These are phyloP conservation scores for Drosophila tropicalis DNA, from an alignment of 1,140 invertebrate species.

Conservation along the genomic window DNA sequence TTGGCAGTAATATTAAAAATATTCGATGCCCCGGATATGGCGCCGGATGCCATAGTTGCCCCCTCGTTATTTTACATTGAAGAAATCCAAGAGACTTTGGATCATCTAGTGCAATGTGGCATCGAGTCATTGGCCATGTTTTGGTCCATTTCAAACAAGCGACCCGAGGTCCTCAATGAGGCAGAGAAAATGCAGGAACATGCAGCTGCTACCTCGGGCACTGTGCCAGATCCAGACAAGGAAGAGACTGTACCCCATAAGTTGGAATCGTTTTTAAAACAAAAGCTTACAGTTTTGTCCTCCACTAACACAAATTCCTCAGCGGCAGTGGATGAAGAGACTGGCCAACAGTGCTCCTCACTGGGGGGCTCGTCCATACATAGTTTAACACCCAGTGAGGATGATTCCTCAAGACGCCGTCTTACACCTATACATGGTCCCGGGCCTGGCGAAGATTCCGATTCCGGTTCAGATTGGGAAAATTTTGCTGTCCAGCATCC, in stretches of 20 bases:
- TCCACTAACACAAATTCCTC: constrained; percentile 13
- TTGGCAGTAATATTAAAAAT: constrained; percentile 89
- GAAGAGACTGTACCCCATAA: constrained; percentile 27
- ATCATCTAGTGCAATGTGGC: constrained; percentile 87
- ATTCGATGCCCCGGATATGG: constrained; percentile 83
- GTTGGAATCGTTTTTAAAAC: constrained; percentile 84
- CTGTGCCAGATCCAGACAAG: constrained; percentile 47
- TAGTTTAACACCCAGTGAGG: constrained; percentile 77
- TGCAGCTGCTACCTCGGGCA: constrained; percentile 17
- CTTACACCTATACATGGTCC: constrained; percentile 43
- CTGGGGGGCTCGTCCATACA: constrained; percentile 78
- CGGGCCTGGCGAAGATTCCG: constrained; percentile 54
- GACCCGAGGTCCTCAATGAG: constrained; percentile 81
- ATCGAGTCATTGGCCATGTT: constrained; percentile 86
- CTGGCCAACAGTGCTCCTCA: constrained; percentile 67
- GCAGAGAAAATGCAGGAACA: constrained; percentile 21
- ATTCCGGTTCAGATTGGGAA: constrained; percentile 86
- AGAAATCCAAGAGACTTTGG: constrained; percentile 88
- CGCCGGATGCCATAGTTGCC: constrained; percentile 54
- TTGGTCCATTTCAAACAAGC: constrained; percentile 86
- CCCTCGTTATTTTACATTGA: constrained; percentile 85
- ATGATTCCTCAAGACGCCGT: constrained; percentile 64
- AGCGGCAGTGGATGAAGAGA: constrained; percentile 46
- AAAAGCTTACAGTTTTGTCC: constrained; percentile 83
- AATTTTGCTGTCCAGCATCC: constrained; percentile 85